Percentiles rank a stretch among this genome's conserved stretches.
Conservation (phyloP, 2,888 invertebrate species). For the Sceliomorpha sp. region DNA sequence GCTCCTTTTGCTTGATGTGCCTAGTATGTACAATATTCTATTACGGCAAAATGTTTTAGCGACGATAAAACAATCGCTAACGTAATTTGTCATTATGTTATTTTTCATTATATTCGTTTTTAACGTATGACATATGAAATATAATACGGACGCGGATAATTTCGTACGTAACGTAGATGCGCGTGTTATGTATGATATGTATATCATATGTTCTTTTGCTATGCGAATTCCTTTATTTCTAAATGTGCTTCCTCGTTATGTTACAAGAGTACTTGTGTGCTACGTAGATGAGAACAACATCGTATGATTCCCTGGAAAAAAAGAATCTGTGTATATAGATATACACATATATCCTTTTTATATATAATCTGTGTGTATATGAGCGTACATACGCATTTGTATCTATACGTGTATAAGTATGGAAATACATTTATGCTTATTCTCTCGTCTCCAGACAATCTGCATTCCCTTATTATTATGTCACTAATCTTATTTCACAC, state of each 20-base stretch:
- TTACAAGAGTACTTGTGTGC: slow-evolving; percentile 26
- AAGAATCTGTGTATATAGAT: slow-evolving; percentile 3
- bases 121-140: background rate
- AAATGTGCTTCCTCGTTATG: slow-evolving; percentile 45
- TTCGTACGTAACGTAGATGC: background rate
- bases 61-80: no score
- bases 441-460: slow-evolving; percentile 14
- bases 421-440: no score
- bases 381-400: background rate
- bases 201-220: slow-evolving; percentile 13
- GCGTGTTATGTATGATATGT: slow-evolving; percentile 5
- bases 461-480: slow-evolving; percentile 30
- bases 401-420: background rate
- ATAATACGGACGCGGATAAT: background rate
- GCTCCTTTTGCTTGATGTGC: no score
- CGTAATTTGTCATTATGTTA: no score
- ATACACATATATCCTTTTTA: no score
- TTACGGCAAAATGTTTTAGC: no score
- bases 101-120: slow-evolving; percentile 5
- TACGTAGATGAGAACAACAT: slow-evolving; percentile 17
- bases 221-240: slow-evolving; percentile 23
- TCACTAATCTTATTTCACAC: slow-evolving; percentile 26
- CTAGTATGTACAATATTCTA: no score
- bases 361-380: slow-evolving; percentile 18
- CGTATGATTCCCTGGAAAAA: slow-evolving; percentile 12